Percentiles rank a stretch among this genome's conserved stretches.
phyloP scores from a whole-genome alignment of 2,113 vertebrate species.

The Nycticebus coucang region DNA sequence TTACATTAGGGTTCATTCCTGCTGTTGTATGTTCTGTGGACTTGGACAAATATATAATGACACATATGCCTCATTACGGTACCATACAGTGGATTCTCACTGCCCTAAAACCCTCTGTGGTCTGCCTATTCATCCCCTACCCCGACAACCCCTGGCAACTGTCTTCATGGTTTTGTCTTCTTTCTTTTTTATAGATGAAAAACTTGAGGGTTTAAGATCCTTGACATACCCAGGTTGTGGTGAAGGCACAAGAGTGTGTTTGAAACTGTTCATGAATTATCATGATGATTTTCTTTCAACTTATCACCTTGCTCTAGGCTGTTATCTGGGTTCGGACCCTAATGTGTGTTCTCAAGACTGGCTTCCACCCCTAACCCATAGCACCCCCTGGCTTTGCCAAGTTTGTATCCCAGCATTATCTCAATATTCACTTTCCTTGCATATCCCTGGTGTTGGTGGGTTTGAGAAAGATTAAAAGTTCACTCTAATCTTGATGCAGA shows the following conservation, averaged over 20 bases:
- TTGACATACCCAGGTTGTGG: not conserved
- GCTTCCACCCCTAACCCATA: not conserved
- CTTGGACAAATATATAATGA: not conserved
- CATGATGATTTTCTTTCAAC: not conserved
- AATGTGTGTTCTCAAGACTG: not conserved
- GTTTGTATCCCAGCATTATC: not conserved
- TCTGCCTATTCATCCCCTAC: too few relatives aligned
- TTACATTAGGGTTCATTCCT: not conserved
- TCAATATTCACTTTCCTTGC: not conserved
- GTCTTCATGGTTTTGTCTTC: not conserved
- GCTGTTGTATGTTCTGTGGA: too few relatives aligned
- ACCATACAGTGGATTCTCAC: too few relatives aligned
- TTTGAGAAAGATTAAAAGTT: slow-evolving; percentile 17
- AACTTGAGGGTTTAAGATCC: not conserved
- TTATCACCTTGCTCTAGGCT: not conserved
- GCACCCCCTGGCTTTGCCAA: not conserved
- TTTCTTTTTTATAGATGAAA: not conserved
- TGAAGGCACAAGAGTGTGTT: not conserved
- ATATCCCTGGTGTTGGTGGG: not conserved
- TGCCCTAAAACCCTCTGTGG: not conserved
- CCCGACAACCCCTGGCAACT: not conserved
- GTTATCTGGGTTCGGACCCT: not conserved
- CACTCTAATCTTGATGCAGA: not conserved
- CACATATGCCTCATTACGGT: not conserved
- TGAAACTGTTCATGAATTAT: not conserved